These are phyloP conservation scores for Himalopsyche japonica DNA, from an alignment of 2,888 invertebrate species.

Conservation along the genomic window DNA sequence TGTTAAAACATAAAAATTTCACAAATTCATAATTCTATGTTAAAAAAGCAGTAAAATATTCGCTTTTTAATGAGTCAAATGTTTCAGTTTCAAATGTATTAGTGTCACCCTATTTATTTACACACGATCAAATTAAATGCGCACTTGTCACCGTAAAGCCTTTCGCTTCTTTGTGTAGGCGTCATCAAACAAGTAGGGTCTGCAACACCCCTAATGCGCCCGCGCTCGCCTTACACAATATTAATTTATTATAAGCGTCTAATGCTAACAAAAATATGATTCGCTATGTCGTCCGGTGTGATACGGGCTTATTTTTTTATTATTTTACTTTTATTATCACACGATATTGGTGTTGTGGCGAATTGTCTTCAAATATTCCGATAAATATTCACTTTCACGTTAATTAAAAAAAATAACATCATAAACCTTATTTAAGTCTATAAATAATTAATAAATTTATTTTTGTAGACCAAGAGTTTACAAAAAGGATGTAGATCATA, in stretches of 20 bases:
- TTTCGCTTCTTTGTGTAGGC: constrained; percentile 34
- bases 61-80: neutral
- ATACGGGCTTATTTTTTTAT: neutral
- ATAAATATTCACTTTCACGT: too few relatives aligned
- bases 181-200: constrained; percentile 18
- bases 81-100: neutral
- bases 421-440: too few relatives aligned
- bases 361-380: too few relatives aligned
- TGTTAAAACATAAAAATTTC: too few relatives aligned
- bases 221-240: constrained; percentile 19
- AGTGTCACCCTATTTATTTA: constrained; percentile 36
- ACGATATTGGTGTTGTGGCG: too few relatives aligned
- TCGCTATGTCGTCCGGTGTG: constrained; percentile 8
- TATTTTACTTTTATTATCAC: too few relatives aligned
- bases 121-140: constrained; percentile 40
- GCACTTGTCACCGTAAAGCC: constrained; percentile 37
- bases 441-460: too few relatives aligned
- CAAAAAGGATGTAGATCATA: too few relatives aligned
- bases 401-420: too few relatives aligned
- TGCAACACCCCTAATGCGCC: constrained; percentile 1
- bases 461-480: too few relatives aligned
- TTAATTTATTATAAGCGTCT: constrained; percentile 16
- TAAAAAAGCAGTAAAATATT: too few relatives aligned
- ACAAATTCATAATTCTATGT: too few relatives aligned
- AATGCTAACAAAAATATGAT: constrained; percentile 29